phyloP scores from a whole-genome alignment of 2,888 invertebrate genomes.

The Neocrepidodera transversa region DNA sequence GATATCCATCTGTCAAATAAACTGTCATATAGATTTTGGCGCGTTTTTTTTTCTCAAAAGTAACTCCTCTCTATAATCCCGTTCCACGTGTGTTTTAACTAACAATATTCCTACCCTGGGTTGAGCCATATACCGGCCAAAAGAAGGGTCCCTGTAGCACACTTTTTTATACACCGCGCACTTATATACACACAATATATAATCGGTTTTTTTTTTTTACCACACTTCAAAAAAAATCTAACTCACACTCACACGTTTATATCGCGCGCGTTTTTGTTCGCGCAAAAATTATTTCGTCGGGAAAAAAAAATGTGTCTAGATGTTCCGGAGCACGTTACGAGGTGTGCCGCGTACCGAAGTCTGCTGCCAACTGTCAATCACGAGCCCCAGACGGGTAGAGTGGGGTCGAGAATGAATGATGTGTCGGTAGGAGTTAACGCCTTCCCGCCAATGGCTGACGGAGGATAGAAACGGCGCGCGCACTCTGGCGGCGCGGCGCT shows the following conservation, averaged over 20 bases:
- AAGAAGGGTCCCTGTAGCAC: slow-evolving; percentile 32
- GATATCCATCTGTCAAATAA: slow-evolving; percentile 47
- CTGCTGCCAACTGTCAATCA: slow-evolving; percentile 74
- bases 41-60: slow-evolving; percentile 26
- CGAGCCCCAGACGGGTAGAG: slow-evolving; percentile 64
- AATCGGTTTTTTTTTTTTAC: too few species aligned
- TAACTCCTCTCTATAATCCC: too few species aligned
- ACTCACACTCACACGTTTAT: slow-evolving; percentile 45
- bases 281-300: slow-evolving; percentile 41
- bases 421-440: slow-evolving; percentile 58
- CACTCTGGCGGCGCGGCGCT: slow-evolving; percentile 53
- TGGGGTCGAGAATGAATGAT: slow-evolving; percentile 64
- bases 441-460: slow-evolving; percentile 59
- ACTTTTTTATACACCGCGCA: slow-evolving; percentile 45
- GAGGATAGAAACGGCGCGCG: slow-evolving; percentile 61
- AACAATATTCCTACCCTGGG: slow-evolving; percentile 78
- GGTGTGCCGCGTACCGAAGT: slow-evolving; percentile 70
- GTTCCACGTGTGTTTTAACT: too few species aligned
- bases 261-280: slow-evolving; percentile 41
- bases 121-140: slow-evolving; percentile 78
- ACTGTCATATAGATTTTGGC: slow-evolving; percentile 36
- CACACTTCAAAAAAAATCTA: too few species aligned
- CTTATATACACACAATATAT: too few species aligned
- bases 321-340: slow-evolving; percentile 60
- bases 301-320: too few species aligned